These are phyloP conservation scores for Bombylius major DNA, from an alignment of 2,888 invertebrate species.

Conservation along the genomic window DNA sequence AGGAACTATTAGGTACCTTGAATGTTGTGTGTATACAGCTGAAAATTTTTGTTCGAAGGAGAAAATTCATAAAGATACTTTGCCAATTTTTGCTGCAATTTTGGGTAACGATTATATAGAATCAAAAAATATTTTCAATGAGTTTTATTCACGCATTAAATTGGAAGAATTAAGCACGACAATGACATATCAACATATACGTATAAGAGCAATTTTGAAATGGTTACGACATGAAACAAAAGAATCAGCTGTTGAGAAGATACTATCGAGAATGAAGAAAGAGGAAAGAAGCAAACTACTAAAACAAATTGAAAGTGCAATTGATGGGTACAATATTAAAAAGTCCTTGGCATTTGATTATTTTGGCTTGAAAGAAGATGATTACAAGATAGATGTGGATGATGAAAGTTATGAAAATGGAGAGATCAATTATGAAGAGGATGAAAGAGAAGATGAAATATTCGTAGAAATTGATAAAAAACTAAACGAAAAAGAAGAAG, in stretches of 20 bases:
- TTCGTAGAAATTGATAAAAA: background rate
- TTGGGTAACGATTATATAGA: slow-evolving; percentile 84
- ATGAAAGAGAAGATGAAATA: background rate
- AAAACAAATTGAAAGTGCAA: slow-evolving; percentile 46
- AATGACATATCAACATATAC: slow-evolving; percentile 48
- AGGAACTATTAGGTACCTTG: slow-evolving; percentile 30
- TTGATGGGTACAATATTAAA: slow-evolving; percentile 49
- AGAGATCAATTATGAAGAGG: background rate
- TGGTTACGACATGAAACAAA: slow-evolving; percentile 65
- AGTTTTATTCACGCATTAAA: slow-evolving; percentile 53
- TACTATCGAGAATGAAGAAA: slow-evolving; percentile 49
- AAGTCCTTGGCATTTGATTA: slow-evolving; percentile 46
- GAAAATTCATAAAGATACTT: slow-evolving; percentile 48
- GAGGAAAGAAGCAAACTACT: slow-evolving; percentile 41
- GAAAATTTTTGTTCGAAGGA: slow-evolving; percentile 53
- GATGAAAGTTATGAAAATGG: background rate
- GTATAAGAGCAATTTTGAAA: slow-evolving; percentile 55
- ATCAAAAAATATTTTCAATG: slow-evolving; percentile 45
- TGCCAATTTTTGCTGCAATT: slow-evolving; percentile 70
- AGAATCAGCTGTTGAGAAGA: slow-evolving; percentile 54
- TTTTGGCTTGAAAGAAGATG: slow-evolving; percentile 34
- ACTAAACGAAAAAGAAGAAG: background rate
- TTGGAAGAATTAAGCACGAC: slow-evolving; percentile 34
- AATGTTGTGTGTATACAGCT: slow-evolving; percentile 60
- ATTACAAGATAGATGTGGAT: slow-evolving; percentile 13